Evolutionary conservation across 2,113 vertebrate genomes (phyloP).

Genomic region (Australoheros scitulus): DNA sequence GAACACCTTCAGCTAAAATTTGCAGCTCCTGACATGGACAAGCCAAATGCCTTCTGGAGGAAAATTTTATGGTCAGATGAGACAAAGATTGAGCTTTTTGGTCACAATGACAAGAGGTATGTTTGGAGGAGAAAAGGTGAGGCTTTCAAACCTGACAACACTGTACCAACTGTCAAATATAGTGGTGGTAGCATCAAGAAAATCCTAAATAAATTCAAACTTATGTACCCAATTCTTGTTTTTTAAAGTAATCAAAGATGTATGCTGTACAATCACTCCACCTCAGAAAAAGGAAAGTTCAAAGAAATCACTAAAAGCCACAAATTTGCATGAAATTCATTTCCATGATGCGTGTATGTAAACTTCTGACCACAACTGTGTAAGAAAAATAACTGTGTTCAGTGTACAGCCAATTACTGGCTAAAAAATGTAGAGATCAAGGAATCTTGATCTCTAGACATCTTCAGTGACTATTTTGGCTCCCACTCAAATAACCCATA

Average conservation of each 20-base stretch:
- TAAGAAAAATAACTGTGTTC: not conserved
- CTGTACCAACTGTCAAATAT: too few relatives aligned
- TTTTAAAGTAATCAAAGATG: too few relatives aligned
- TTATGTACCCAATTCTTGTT: too few relatives aligned
- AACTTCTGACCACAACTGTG: not conserved
- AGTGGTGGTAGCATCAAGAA: too few relatives aligned
- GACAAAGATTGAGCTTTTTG: too few relatives aligned
- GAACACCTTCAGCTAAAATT: not conserved
- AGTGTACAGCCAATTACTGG: not conserved
- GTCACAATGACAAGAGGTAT: not conserved
- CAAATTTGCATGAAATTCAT: not conserved
- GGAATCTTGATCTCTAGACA: not conserved
- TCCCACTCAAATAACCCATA: not conserved
- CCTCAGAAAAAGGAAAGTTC: not conserved
- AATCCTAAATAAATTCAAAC: too few relatives aligned
- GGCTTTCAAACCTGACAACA: too few relatives aligned
- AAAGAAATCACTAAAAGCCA: not conserved
- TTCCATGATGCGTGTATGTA: not conserved
- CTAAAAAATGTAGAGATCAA: too few relatives aligned
- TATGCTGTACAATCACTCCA: too few relatives aligned
- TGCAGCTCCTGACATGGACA: not conserved
- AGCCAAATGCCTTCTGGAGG: not conserved
- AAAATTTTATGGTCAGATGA: too few relatives aligned
- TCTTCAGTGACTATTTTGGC: not conserved
- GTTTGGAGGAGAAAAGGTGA: not conserved